Evolutionary conservation across 2,888 invertebrate species (phyloP), one percentile per base, ranked within the genome.

Genomic region (Dasysyrphus tricinctus): DNA sequence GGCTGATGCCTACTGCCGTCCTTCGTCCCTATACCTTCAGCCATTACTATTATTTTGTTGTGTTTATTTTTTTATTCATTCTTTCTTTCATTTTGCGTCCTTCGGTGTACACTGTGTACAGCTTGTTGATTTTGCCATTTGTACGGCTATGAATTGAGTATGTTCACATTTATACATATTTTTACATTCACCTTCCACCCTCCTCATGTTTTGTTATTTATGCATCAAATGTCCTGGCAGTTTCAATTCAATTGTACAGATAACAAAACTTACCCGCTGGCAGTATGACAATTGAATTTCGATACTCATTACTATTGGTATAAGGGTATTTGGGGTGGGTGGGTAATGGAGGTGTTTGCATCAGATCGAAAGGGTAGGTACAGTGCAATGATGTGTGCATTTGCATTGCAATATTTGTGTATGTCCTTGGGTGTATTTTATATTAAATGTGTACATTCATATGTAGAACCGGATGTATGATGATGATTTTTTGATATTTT

Each of bases 211-310:
- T 42, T 73, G 39, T 80, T 44, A 37, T 69, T 47, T 73, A 61
- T 61, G 76, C 34, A 54, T 69, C 29, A 72, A 86, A 70, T 78
- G 72, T 82, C 86, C 86, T 82, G 86, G 75, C 74, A 70, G 70
- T 78, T 82, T 78, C 81, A 86, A 86, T 86, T 86, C 72, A 83
- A 83, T 79, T 81, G 84, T 75, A 59, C 72, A 80, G 86, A 80
- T 75, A 79, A 79, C 82, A 80, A 77, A 88, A 88, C 88, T 82
- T 69, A 84, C 88, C 85, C 85, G 44, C 44, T 79, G 88, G 88
- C 85, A 73, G 69, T 79, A 81, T 80, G 88, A 88, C 85, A 88
- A 88, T 88, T 88, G 88, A 88, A 85, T 88, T 88, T 88, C 88
- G 78, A 88, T 88, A 82, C 76, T 75, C 82, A 86, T 85, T 81